Conservation (phyloP, 2,113 vertebrate genomes). For the Protomyctophum bolini region DNA sequence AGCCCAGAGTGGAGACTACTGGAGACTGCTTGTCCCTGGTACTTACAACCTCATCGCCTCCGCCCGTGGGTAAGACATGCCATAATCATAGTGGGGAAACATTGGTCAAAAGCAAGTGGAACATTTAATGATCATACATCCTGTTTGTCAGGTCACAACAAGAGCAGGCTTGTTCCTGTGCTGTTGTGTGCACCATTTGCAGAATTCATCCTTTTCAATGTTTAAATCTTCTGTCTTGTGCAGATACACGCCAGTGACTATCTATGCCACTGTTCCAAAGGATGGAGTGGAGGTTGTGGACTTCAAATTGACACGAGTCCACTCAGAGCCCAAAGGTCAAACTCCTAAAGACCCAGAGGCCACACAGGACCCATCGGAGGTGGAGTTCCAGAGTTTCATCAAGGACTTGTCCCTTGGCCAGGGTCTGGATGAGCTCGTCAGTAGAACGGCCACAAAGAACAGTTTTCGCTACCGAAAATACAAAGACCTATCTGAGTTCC, state of each 20-base stretch:
- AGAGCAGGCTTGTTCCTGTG: not conserved
- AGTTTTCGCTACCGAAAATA: slow-evolving; percentile 87
- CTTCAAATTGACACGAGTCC: slow-evolving; percentile 85
- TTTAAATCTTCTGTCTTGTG: slow-evolving; percentile 6
- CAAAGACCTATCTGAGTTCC: slow-evolving; percentile 84
- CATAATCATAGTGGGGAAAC: not conserved
- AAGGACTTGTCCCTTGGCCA: slow-evolving; percentile 89
- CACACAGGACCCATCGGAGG: slow-evolving; percentile 78
- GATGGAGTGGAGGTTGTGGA: slow-evolving; percentile 83
- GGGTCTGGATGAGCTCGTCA: slow-evolving; percentile 86
- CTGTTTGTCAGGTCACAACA: not conserved
- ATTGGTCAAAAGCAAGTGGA: not conserved
- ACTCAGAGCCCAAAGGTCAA: slow-evolving; percentile 62
- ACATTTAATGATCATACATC: not conserved
- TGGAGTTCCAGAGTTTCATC: slow-evolving; percentile 87
- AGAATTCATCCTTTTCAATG: not conserved
- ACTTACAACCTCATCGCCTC: slow-evolving; percentile 87
- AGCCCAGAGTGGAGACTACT: slow-evolving; percentile 90
- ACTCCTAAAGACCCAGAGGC: slow-evolving; percentile 57
- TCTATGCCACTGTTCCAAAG: slow-evolving; percentile 80
- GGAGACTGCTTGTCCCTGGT: slow-evolving; percentile 90
- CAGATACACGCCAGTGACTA: slow-evolving; percentile 86
- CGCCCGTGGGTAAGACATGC: slow-evolving; percentile 85
- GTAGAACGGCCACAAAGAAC: slow-evolving; percentile 78
- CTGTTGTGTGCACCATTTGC: not conserved